phyloP scores from a whole-genome alignment of 1,140 invertebrate genomes.

The Monochamus saltuarius region DNA sequence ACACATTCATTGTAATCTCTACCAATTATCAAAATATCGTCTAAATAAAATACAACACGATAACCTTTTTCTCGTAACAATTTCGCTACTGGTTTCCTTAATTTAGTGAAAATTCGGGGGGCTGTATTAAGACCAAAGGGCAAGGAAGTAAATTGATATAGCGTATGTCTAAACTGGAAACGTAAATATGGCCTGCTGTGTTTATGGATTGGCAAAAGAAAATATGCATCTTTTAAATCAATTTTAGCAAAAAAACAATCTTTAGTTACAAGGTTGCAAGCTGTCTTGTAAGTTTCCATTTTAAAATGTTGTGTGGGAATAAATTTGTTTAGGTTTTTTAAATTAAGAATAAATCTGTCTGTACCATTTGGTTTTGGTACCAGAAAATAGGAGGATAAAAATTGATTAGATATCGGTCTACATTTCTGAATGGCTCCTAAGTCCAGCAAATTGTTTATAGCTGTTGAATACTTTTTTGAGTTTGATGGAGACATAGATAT shows the following conservation, averaged over 20 bases:
- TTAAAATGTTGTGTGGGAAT: conserved; percentile 35
- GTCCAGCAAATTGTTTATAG: too few species aligned
- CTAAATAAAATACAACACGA: not conserved
- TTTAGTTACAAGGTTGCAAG: conserved; percentile 22
- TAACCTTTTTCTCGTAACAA: conserved; percentile 12
- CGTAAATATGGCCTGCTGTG: conserved; percentile 8
- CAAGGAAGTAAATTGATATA: conserved; percentile 6
- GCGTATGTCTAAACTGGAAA: not conserved
- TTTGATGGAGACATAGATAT: too few species aligned
- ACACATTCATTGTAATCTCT: conserved; percentile 17
- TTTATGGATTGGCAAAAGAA: conserved; percentile 12
- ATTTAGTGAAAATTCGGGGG: conserved; percentile 17
- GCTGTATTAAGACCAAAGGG: conserved; percentile 6
- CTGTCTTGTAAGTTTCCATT: conserved; percentile 16
- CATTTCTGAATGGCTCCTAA: too few species aligned
- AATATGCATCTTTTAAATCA: conserved; percentile 37
- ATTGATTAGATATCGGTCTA: not conserved
- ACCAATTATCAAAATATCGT: conserved; percentile 26
- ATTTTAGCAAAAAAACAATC: conserved; percentile 37
- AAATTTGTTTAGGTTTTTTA: conserved; percentile 42
- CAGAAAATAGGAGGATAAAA: conserved; percentile 35
- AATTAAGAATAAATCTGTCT: conserved; percentile 42
- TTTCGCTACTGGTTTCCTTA: conserved; percentile 13
- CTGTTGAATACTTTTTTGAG: too few species aligned
- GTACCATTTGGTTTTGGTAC: conserved; percentile 36